Conservation (phyloP, 1,140 invertebrate species). For the Condylostylus longicornis region DNA sequence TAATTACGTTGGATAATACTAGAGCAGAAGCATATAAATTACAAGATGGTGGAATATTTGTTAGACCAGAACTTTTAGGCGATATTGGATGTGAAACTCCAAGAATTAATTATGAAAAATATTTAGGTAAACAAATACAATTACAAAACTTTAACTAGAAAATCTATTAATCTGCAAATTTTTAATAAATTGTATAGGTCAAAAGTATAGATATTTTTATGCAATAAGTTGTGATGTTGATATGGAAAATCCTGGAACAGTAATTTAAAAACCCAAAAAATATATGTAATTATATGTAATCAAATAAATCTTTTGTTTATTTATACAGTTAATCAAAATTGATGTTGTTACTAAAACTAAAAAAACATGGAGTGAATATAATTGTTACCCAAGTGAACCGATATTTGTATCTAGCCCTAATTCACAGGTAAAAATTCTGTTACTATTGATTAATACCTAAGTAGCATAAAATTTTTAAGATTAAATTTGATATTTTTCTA, state of each 20-base stretch:
- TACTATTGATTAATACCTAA: neutral
- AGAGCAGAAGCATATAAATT: slow-evolving; percentile 37
- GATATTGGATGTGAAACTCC: slow-evolving; percentile 72
- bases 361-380: slow-evolving; percentile 54
- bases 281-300: slow-evolving; percentile 1
- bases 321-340: slow-evolving; percentile 58
- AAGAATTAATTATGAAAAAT: slow-evolving; percentile 54
- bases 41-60: slow-evolving; percentile 34
- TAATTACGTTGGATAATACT: slow-evolving; percentile 35
- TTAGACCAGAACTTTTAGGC: slow-evolving; percentile 50
- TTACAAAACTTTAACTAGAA: neutral
- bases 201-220: slow-evolving; percentile 71
- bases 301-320: slow-evolving; percentile 3
- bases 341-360: slow-evolving; percentile 46
- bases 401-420: slow-evolving; percentile 63
- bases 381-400: slow-evolving; percentile 72
- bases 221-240: slow-evolving; percentile 78
- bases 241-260: slow-evolving; percentile 59
- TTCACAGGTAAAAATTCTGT: slow-evolving; percentile 37
- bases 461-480: slow-evolving; percentile 2
- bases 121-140: slow-evolving; percentile 38
- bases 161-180: neutral
- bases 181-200: slow-evolving; percentile 29
- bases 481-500: slow-evolving; percentile 23
- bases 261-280: slow-evolving; percentile 31